A percentile compares a stretch with the other conserved stretches of the same genome.
phyloP scores from a whole-genome alignment of 2,797 vertebrate genomes.

The Malurus splendens region DNA sequence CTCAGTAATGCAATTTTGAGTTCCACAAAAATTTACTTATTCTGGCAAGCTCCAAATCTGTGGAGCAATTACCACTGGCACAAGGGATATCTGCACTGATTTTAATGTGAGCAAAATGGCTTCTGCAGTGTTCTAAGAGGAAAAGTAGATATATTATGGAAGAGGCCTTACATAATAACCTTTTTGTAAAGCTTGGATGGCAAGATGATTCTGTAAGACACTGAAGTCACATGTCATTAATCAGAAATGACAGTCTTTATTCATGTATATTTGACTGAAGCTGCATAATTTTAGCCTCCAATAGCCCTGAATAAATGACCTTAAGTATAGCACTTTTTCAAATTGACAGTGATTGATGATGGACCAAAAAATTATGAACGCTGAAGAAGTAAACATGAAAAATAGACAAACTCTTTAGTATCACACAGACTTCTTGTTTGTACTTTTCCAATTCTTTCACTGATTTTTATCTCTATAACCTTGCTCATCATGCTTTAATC shows the following conservation, averaged over 20 bases:
- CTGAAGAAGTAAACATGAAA: conserved; percentile 84
- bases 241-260: conserved; percentile 87
- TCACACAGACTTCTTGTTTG: conserved; percentile 62
- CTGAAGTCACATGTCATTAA: conserved; percentile 84
- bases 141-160: conserved; percentile 64
- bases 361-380: conserved; percentile 83
- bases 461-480: conserved; percentile 27
- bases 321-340: conserved; percentile 87
- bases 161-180: conserved; percentile 73
- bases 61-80: conserved; percentile 41
- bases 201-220: conserved; percentile 74
- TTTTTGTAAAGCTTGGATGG: conserved; percentile 75
- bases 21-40: conserved; percentile 37
- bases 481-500: conserved; percentile 44
- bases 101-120: conserved; percentile 36
- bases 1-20: conserved; percentile 39
- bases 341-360: conserved; percentile 90
- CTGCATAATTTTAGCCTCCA: conserved; percentile 86
- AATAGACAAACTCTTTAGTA: conserved; percentile 72
- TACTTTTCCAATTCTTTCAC: conserved; percentile 52
- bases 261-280: conserved; percentile 86
- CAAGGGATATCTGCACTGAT: conserved; percentile 28
- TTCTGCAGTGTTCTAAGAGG: conserved; percentile 41
- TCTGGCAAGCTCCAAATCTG: conserved; percentile 7
- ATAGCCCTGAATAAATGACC: conserved; percentile 90